Percentiles rank a stretch among this genome's conserved stretches.
Evolutionary conservation across 2,113 vertebrate genomes (phyloP).

Genomic region (Caranx melampygus): DNA sequence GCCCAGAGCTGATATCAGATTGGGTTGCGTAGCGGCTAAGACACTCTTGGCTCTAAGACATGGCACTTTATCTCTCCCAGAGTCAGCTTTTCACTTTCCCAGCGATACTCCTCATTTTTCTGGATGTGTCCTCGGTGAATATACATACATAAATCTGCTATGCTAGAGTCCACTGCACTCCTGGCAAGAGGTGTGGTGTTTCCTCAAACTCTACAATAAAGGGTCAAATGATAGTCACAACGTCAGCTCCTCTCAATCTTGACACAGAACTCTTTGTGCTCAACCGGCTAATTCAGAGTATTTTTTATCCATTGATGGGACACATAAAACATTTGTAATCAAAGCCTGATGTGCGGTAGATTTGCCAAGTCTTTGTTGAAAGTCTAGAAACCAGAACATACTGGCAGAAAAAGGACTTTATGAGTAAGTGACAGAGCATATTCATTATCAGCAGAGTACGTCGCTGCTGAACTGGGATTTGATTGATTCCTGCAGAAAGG

Average conservation of each 20-base stretch:
- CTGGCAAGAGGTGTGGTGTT: slow-evolving; percentile 36
- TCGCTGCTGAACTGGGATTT: slow-evolving; percentile 33
- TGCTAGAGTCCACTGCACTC: slow-evolving; percentile 12
- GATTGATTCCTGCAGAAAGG: slow-evolving; percentile 31
- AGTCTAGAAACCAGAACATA: slow-evolving; percentile 39
- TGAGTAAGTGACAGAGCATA: slow-evolving; percentile 41
- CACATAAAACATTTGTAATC: slow-evolving; percentile 57
- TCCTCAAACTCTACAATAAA: slow-evolving; percentile 23
- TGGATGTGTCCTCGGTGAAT: slow-evolving; percentile 44
- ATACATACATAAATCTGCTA: slow-evolving; percentile 64
- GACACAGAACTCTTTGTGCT: slow-evolving; percentile 25
- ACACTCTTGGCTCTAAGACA: slow-evolving; percentile 55
- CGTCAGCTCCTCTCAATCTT: slow-evolving; percentile 21
- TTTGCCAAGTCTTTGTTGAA: slow-evolving; percentile 54
- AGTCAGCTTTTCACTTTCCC: slow-evolving; percentile 55
- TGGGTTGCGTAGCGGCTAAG: slow-evolving; percentile 49
- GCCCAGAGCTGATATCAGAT: slow-evolving; percentile 61
- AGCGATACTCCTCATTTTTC: slow-evolving; percentile 59
- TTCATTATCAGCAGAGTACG: slow-evolving; percentile 26
- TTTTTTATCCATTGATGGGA: slow-evolving; percentile 42
- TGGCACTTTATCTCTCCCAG: slow-evolving; percentile 54
- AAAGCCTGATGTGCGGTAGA: slow-evolving; percentile 40
- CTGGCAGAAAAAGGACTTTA: slow-evolving; percentile 29
- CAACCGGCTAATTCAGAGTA: slow-evolving; percentile 29
- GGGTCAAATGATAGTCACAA: slow-evolving; percentile 56